Evolutionary conservation across 1,140 invertebrate genomes (phyloP).

Genomic region (Teleogryllus occipitalis): DNA sequence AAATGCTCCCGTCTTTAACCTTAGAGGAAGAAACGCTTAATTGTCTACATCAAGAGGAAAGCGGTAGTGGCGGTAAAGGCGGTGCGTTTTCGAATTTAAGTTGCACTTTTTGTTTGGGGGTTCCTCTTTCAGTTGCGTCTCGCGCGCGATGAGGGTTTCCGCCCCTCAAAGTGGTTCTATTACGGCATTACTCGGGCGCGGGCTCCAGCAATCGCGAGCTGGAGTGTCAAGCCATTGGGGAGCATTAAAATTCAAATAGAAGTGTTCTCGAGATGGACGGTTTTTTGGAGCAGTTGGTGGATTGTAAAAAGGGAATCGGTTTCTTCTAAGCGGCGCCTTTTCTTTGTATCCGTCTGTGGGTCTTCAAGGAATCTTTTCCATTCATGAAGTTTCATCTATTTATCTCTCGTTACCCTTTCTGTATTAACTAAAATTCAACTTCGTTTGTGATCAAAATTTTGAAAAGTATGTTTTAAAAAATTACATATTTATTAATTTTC

Average conservation of each 20-base stretch:
- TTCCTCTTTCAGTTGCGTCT: background rate
- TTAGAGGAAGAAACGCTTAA: background rate
- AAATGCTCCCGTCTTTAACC: conserved; percentile 1
- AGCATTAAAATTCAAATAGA: background rate
- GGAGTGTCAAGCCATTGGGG: background rate
- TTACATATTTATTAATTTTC: too few relatives aligned
- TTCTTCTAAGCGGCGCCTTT: too few relatives aligned
- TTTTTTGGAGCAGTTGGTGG: background rate
- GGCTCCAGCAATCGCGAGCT: background rate
- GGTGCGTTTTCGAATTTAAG: background rate
- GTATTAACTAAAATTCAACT: too few relatives aligned
- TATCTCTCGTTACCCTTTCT: too few relatives aligned
- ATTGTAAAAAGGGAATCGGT: too few relatives aligned
- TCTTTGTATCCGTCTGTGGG: too few relatives aligned
- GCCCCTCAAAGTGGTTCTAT: background rate
- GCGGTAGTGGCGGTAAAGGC: too few relatives aligned
- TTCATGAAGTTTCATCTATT: too few relatives aligned
- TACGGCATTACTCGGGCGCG: background rate
- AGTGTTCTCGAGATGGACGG: background rate
- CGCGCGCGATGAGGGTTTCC: background rate
- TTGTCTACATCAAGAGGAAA: background rate
- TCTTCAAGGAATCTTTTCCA: too few relatives aligned
- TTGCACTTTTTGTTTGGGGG: background rate
- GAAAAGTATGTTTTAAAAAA: too few relatives aligned
- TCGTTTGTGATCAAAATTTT: too few relatives aligned